phyloP scores from a whole-genome alignment of 2,888 invertebrate genomes.

The Caenorhabditis sp. region DNA sequence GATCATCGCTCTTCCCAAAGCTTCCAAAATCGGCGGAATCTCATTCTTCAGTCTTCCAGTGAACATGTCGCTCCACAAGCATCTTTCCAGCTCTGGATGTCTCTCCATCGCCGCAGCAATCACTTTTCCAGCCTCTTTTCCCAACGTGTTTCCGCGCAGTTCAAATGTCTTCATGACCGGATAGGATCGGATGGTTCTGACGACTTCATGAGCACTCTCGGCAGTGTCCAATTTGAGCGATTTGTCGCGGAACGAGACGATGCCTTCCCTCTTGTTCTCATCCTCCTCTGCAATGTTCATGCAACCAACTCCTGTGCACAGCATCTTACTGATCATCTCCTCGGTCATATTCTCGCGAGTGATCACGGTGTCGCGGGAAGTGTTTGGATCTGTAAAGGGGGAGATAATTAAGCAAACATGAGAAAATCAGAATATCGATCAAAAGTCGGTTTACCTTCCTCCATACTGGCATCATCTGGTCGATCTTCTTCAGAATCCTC shows the following conservation, averaged over 20 bases:
- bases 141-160: conserved; percentile 77
- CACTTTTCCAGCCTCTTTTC: conserved; percentile 71
- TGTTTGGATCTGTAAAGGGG: conserved; percentile 27
- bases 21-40: conserved; percentile 92
- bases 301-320: conserved; percentile 54
- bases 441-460: not conserved
- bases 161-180: conserved; percentile 64
- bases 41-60: conserved; percentile 95
- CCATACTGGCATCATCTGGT: not conserved
- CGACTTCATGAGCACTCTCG: conserved; percentile 64
- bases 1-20: conserved; percentile 89
- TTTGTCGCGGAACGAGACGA: conserved; percentile 61
- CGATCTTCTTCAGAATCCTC: too few species aligned
- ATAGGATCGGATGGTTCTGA: conserved; percentile 50
- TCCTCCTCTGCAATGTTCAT: conserved; percentile 29
- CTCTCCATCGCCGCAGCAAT: conserved; percentile 67
- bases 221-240: conserved; percentile 62
- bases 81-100: conserved; percentile 83
- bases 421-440: too few species aligned
- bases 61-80: conserved; percentile 96
- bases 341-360: conserved; percentile 8
- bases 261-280: not conserved
- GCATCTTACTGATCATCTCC: conserved; percentile 26
- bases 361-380: conserved; percentile 49
- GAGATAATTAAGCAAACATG: too few species aligned